Evolutionary conservation across 2,888 invertebrate species (phyloP).

Genomic region (Lasioglossum villosulum): DNA sequence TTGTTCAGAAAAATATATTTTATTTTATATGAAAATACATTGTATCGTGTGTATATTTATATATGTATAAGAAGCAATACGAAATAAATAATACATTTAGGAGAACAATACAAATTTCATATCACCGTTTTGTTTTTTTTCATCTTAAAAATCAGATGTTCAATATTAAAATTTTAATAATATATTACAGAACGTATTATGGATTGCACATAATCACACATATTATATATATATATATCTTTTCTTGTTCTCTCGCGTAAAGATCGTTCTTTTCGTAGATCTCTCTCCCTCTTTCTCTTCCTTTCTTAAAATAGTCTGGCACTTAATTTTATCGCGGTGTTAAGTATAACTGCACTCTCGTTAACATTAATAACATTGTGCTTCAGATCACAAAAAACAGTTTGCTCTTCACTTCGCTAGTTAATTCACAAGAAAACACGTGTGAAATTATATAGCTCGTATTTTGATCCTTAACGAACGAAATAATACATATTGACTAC

Average conservation of each 20-base stretch:
- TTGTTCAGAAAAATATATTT: constrained; percentile 58
- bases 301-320: constrained; percentile 54
- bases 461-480: constrained; percentile 37
- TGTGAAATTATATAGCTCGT: constrained; percentile 41
- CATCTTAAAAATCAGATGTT: constrained; percentile 31
- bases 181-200: constrained; percentile 60
- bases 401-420: not conserved
- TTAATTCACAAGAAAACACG: constrained; percentile 21
- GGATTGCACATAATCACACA: constrained; percentile 59
- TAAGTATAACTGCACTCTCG: constrained; percentile 39
- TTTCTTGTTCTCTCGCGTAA: constrained; percentile 38
- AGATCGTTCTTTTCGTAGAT: constrained; percentile 14
- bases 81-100: constrained; percentile 68
- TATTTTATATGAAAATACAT: constrained; percentile 56
- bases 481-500: constrained; percentile 49
- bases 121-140: constrained; percentile 56
- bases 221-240: constrained; percentile 16
- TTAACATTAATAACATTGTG: constrained; percentile 38
- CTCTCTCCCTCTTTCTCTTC: not conserved
- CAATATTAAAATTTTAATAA: constrained; percentile 51
- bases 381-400: constrained; percentile 22
- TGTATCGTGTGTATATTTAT: constrained; percentile 35
- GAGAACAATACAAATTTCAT: constrained; percentile 64
- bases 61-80: constrained; percentile 55
- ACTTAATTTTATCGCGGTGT: constrained; percentile 47